A percentile compares a stretch with the other conserved stretches of the same genome.
phyloP scores from a whole-genome alignment of 2,888 invertebrate species.

The Magallana nippona region DNA sequence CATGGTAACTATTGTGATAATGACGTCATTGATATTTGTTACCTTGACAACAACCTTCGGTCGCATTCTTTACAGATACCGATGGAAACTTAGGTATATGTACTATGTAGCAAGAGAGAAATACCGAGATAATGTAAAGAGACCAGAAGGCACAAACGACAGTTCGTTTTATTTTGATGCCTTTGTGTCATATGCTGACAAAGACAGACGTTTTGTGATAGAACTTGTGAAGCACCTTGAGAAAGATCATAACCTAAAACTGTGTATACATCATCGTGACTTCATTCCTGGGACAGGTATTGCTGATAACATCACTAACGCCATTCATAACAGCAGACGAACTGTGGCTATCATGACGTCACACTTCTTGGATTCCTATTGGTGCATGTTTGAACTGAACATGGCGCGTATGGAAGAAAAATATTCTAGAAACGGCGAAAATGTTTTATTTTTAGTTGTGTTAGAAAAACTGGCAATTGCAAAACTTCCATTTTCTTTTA shows the following conservation, averaged over 20 bases:
- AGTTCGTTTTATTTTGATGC: constrained; percentile 54
- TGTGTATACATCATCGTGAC: constrained; percentile 53
- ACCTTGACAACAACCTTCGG: neutral
- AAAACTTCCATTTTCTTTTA: neutral
- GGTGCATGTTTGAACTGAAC: constrained; percentile 60
- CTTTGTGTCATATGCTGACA: constrained; percentile 58
- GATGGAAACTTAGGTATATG: constrained; percentile 47
- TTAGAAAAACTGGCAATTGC: constrained; percentile 38
- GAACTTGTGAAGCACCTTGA: constrained; percentile 50
- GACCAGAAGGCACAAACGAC: neutral
- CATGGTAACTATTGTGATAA: neutral
- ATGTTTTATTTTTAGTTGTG: constrained; percentile 47
- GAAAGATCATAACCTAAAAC: constrained; percentile 5
- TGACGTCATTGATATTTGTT: neutral
- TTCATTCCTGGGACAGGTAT: constrained; percentile 57
- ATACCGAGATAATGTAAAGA: constrained; percentile 1
- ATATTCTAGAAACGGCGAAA: constrained; percentile 44
- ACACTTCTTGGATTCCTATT: constrained; percentile 54
- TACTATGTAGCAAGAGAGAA: constrained; percentile 44
- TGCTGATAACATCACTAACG: constrained; percentile 55
- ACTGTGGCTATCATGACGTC: constrained; percentile 55
- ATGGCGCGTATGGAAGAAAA: constrained; percentile 55
- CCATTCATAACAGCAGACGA: constrained; percentile 58
- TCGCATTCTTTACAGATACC: constrained; percentile 42
- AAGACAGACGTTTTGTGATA: constrained; percentile 49